A percentile compares a stretch with the other conserved stretches of the same genome.
phyloP scores from a whole-genome alignment of 1,140 invertebrate genomes.

The Pseudoatta argentina region DNA sequence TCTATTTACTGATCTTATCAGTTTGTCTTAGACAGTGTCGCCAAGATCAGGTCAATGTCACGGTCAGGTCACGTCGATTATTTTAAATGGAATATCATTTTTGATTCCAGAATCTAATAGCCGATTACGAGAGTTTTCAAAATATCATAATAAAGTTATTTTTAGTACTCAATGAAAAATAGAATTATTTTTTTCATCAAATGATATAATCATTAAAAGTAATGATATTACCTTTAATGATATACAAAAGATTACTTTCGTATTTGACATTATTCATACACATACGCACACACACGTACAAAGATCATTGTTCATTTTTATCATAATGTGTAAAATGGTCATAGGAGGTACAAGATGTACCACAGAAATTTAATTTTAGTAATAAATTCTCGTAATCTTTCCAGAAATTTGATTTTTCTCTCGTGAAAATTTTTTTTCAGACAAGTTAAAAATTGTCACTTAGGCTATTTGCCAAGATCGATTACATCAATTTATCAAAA shows the following conservation, averaged over 20 bases:
- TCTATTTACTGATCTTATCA: no score
- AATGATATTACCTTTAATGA: conserved; percentile 13
- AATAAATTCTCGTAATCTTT: not conserved
- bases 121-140: no score
- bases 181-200: not conserved
- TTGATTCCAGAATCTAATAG: no score
- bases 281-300: conserved; percentile 2
- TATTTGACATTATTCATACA: not conserved
- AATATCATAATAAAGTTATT: no score
- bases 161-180: no score
- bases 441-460: not conserved
- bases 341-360: not conserved
- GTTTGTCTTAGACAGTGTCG: no score
- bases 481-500: not conserved
- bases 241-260: not conserved
- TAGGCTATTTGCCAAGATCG: not conserved
- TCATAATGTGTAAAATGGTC: not conserved
- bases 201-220: conserved; percentile 16
- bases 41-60: no score
- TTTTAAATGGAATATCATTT: no score
- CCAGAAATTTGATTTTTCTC: not conserved
- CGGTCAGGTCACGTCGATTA: no score
- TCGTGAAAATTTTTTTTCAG: not conserved
- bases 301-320: not conserved
- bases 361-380: not conserved